phyloP scores from a whole-genome alignment of 2,797 vertebrate genomes.

The Leptodactylus fallax region DNA sequence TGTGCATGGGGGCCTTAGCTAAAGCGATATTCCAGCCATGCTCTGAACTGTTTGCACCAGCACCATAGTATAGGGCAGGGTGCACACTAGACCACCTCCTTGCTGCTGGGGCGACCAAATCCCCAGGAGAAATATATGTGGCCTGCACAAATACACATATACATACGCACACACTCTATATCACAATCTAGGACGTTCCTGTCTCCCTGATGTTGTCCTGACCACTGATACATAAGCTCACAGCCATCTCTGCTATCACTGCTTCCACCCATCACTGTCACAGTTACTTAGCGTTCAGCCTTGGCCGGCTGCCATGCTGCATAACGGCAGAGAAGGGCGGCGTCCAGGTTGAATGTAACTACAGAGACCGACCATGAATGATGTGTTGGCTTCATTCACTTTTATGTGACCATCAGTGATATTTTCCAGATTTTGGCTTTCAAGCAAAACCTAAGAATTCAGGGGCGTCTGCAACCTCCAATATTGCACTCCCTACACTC shows the following conservation, averaged over 20 bases:
- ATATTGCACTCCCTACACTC: background rate
- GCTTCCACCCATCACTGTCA: background rate
- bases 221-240: background rate
- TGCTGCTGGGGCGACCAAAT: too few species aligned
- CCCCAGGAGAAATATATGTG: too few species aligned
- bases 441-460: background rate
- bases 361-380: background rate
- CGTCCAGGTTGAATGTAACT: background rate
- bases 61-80: background rate
- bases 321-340: background rate
- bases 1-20: too few species aligned
- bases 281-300: background rate
- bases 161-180: too few species aligned
- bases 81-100: too few species aligned
- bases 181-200: background rate
- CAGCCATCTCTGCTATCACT: background rate
- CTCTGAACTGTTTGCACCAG: background rate
- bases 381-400: background rate
- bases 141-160: too few species aligned
- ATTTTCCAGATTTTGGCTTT: too few species aligned
- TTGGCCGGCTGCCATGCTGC: constrained; percentile 31
- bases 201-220: background rate
- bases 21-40: background rate
- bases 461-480: background rate
- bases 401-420: background rate